These are phyloP conservation scores for Chelonoidis abingdonii DNA, from an alignment of 2,113 vertebrate species.

Conservation along the genomic window DNA sequence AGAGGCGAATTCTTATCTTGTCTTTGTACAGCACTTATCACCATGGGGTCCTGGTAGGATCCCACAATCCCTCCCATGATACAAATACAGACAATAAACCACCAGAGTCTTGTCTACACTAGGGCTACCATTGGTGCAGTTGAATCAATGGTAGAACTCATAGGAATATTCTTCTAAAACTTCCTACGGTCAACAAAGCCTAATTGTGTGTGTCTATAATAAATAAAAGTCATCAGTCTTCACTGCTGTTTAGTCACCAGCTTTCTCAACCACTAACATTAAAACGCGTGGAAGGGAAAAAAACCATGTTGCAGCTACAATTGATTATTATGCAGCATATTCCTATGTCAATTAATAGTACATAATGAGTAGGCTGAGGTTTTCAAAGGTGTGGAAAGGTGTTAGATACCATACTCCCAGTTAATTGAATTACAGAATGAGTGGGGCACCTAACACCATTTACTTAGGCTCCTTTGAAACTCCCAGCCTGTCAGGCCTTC, in stretches of 20 bases:
- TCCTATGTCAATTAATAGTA: neutral
- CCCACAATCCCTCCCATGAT: neutral
- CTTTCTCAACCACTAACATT: neutral
- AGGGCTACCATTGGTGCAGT: neutral
- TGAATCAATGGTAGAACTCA: neutral
- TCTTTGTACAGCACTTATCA: neutral
- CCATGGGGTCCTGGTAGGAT: neutral
- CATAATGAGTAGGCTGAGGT: neutral
- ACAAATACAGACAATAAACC: neutral
- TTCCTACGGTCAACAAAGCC: no score
- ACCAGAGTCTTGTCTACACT: neutral
- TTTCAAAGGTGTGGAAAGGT: neutral
- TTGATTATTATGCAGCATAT: neutral
- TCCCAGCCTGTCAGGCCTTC: neutral
- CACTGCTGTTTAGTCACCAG: neutral
- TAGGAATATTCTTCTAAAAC: no score
- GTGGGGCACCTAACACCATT: neutral
- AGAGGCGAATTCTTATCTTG: neutral
- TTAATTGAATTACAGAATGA: neutral
- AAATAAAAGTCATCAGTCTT: no score
- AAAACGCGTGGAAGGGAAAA: neutral
- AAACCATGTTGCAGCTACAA: neutral
- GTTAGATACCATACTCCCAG: neutral
- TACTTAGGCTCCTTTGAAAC: no score
- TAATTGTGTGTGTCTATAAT: no score